Evolutionary conservation across 2,797 vertebrate species (phyloP), one percentile per base, ranked within the genome.

Genomic region (Phylloscopus collybita): DNA sequence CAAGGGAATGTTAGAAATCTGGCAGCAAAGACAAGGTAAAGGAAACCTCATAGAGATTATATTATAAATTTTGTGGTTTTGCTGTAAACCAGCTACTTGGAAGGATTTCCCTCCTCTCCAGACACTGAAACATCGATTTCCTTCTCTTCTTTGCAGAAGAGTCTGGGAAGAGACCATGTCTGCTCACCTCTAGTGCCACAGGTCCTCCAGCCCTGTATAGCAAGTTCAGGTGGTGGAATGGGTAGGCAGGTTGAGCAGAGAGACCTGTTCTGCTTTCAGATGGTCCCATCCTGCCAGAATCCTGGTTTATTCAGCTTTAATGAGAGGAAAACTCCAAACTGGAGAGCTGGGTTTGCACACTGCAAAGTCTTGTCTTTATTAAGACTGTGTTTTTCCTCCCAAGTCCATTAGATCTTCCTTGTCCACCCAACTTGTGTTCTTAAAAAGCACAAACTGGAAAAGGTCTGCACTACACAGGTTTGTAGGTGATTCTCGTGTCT

Each of bases 351-450:
- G 13, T 71, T 86, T 91, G 40, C 4, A 3, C 9, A 47, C 11
- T 0, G 0, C 34, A 47, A 27, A 34, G 34, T 34, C 34, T 29
- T 1, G 1, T 47, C 26, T 19, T 23, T 60, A 22, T 3, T 51
- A 30, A 53, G 16, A 51, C 4, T 0, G 0, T 40, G 11, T 84
- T 72, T 81, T 19, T 61, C n/a, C 16, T 61, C n/a, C 49, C 15
- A 36, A 38, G 11, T 29, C 22, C 5, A 4, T 90, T 36, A 20
- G 15, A 6, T 45, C 51, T 51, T 69, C 5, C 29, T 32, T 27
- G 36, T 40, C n/a, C 25, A 29, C 26, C 11, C 29, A 49, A 1
- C 15, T n/a, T 16, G 2, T 14, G 22, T 30, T 74, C 54, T 79
- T 66, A 11, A 4, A 44, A 59, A 54, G 30, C 38, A 80, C 21